Evolutionary conservation across 2,113 vertebrate genomes (phyloP), one percentile per base, ranked within the genome.

Genomic region (Podarcis raffonei): DNA sequence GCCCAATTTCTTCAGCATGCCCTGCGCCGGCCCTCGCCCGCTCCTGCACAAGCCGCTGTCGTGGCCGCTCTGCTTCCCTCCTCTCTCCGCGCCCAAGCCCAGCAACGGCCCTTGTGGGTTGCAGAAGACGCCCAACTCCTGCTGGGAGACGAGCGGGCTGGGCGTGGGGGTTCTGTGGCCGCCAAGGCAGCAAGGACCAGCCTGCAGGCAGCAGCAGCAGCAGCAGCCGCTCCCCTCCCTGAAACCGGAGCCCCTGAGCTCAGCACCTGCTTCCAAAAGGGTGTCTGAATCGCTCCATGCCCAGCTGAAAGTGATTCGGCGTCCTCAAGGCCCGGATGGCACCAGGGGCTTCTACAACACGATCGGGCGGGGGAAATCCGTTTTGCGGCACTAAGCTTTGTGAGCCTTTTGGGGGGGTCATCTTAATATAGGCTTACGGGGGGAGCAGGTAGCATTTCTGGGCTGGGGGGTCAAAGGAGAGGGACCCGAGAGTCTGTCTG

Each of bases 321-420:
- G 89, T 85, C 94, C 97, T n/a, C 53, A 1, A 0, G 83, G 94
- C 15, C 95, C 96, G 0, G 93, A 95, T 13, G 94, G 91, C 82
- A 94, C 95, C 18, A 68, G 71, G 48, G 83, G 93, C 11, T 97
- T 96, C 66, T 92, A 93, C 91, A 92, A 92, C 90, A 93, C 89
- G 85, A 89, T 92, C 0, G 94, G 95, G 11, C 91, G 95, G 72
- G 93, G 94, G 37, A 96, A 93, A 42, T 87, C 94, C 3, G 1
- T 91, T 84, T 91, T 93, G 1, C 76, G 32, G 18, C 93, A 32
- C 75, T 96, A 90, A 95, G 48, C 27, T 9, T n/a, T 8, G 35
- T 53, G 30, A 16, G 16, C 5, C 37, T 22, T 65, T 23, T 12
- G 6, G 8, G 0, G 71, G 22, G 30, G 22, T 69, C 62, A 84